phyloP scores from a whole-genome alignment of 2,113 vertebrate genomes.

The Phylloscopus trochilus region DNA sequence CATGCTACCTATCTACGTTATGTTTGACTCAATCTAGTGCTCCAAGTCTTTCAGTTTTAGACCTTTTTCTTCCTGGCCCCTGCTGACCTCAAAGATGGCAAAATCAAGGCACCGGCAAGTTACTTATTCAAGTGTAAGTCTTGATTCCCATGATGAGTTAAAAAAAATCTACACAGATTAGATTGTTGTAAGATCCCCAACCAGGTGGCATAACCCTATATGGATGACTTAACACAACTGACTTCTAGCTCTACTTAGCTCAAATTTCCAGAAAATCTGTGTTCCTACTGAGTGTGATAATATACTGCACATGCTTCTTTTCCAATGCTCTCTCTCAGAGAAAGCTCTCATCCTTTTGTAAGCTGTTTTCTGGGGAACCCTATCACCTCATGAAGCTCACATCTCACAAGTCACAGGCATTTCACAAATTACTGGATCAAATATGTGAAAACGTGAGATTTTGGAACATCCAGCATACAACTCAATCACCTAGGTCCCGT shows the following conservation, averaged over 20 bases:
- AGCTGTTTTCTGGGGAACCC: neutral
- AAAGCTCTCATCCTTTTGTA: neutral
- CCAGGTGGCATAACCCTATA: neutral
- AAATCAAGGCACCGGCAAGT: neutral
- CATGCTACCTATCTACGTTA: neutral
- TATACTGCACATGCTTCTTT: neutral
- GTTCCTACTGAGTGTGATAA: neutral
- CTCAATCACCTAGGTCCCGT: neutral
- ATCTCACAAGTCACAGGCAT: neutral
- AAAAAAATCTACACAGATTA: neutral
- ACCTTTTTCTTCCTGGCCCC: neutral
- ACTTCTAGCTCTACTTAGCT: constrained; percentile 6
- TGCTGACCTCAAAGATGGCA: neutral
- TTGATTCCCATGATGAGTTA: neutral
- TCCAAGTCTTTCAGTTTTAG: neutral
- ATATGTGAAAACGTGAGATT: neutral
- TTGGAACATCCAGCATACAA: neutral
- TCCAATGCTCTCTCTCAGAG: neutral
- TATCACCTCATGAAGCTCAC: neutral
- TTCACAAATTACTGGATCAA: neutral
- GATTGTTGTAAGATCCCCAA: neutral
- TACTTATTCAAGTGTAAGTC: constrained; percentile 1
- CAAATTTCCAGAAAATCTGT: constrained; percentile 36
- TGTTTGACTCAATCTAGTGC: neutral
- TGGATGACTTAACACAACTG: constrained; percentile 12